Evolutionary conservation across 2,888 invertebrate species (phyloP).

Genomic region (Crematogaster levior): DNA sequence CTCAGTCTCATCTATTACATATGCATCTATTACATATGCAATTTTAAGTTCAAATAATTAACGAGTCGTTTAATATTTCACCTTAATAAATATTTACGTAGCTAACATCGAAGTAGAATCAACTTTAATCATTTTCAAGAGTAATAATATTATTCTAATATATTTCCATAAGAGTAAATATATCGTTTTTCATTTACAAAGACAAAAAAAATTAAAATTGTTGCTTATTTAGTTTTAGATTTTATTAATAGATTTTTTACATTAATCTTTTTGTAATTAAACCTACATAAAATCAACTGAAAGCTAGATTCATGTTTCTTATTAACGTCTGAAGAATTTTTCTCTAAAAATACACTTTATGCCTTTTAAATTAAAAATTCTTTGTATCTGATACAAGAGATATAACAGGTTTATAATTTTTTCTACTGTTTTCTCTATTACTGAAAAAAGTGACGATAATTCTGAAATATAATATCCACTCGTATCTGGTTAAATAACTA

Average conservation of each 20-base stretch:
- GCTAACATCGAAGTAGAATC: not conserved
- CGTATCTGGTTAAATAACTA: not conserved
- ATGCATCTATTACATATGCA: not conserved
- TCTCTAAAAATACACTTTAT: not conserved
- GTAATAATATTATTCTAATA: not conserved
- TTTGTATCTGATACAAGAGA: not conserved
- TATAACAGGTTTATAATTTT: not conserved
- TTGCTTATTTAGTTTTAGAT: not conserved
- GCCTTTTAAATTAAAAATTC: not conserved
- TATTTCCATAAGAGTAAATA: not conserved
- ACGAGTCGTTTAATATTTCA: not conserved
- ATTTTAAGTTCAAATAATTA: slow-evolving; percentile 3
- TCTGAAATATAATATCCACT: slow-evolving; percentile 11
- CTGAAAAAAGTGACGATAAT: slow-evolving; percentile 15
- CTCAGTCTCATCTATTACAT: not conserved
- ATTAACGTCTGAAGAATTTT: not conserved
- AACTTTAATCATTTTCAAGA: not conserved
- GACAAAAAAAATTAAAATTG: no score
- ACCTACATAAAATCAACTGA: not conserved
- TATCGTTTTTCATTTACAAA: not conserved
- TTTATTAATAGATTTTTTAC: not conserved
- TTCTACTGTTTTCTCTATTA: not conserved
- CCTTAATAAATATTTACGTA: not conserved
- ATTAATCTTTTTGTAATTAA: slow-evolving; percentile 2
- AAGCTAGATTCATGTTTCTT: not conserved